Evolutionary conservation across 2,113 vertebrate genomes (phyloP).

Genomic region (Seriola dumerili): DNA sequence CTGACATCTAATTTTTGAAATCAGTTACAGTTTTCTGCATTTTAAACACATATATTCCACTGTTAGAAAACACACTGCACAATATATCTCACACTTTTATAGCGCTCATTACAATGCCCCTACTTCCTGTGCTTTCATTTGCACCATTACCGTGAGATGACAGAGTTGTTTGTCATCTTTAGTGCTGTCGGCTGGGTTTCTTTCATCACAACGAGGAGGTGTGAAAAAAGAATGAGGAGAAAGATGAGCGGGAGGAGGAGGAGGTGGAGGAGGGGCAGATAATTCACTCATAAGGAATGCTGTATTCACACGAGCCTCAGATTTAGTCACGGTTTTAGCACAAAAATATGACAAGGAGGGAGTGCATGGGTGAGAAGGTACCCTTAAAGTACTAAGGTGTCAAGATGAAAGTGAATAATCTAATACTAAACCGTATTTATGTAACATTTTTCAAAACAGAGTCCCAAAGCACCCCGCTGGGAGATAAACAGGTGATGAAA

Average conservation of each 20-base stretch:
- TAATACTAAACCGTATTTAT: conserved; percentile 1
- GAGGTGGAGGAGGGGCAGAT: conserved; percentile 44
- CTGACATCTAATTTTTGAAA: background rate
- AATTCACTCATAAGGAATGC: conserved; percentile 34
- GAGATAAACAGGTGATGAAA: background rate
- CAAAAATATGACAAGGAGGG: conserved; percentile 8
- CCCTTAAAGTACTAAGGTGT: background rate
- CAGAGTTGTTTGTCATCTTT: conserved; percentile 74
- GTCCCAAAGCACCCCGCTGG: background rate
- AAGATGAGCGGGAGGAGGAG: conserved; percentile 41
- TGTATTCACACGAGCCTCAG: conserved; percentile 24
- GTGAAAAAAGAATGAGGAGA: conserved; percentile 64
- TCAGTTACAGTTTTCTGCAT: background rate
- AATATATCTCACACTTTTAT: conserved; percentile 34
- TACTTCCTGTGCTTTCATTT: conserved; percentile 47
- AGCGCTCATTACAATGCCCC: conserved; percentile 39
- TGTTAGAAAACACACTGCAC: background rate
- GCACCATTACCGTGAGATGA: conserved; percentile 59
- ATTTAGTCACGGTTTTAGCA: conserved; percentile 28
- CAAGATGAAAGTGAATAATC: conserved; percentile 8
- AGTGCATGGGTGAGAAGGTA: background rate
- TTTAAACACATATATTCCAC: conserved; percentile 4
- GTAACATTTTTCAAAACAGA: conserved; percentile 20
- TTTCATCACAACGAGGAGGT: conserved; percentile 70
- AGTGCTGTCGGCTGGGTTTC: conserved; percentile 45